Conservation (phyloP, 2,797 vertebrate genomes). For the Girardinus metallicus region DNA sequence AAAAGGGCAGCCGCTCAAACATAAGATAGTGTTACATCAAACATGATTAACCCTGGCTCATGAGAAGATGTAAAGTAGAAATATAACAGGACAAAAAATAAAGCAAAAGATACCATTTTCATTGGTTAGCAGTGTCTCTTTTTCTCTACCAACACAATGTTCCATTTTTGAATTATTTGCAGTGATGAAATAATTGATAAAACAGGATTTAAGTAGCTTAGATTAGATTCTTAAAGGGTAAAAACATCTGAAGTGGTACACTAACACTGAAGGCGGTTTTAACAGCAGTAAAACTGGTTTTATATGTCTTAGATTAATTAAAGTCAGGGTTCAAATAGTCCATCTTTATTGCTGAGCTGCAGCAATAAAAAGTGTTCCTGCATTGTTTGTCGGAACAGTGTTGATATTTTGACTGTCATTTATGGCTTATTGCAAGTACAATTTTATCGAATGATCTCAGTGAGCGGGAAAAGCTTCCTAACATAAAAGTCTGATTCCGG, state of each 20-base stretch:
- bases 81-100: slow-evolving; percentile 11
- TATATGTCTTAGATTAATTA: background rate
- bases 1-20: slow-evolving; percentile 49
- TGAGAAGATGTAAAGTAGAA: slow-evolving; percentile 17
- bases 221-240: background rate
- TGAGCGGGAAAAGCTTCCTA: background rate
- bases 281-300: background rate
- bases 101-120: background rate
- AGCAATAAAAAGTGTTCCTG: background rate
- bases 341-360: background rate
- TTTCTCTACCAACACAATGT: background rate
- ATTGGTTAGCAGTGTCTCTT: background rate
- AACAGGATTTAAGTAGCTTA: background rate
- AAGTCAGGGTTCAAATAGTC: background rate
- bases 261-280: background rate
- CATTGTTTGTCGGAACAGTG: background rate
- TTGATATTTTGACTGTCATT: background rate
- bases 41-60: slow-evolving; percentile 37
- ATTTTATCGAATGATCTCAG: background rate
- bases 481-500: slow-evolving; percentile 18
- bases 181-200: background rate
- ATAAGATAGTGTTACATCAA: slow-evolving; percentile 42
- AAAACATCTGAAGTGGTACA: background rate
- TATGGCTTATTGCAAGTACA: background rate
- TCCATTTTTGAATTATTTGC: background rate